These are phyloP conservation scores for Phaedon cochleariae DNA, from an alignment of 2,888 invertebrate species.

Conservation along the genomic window DNA sequence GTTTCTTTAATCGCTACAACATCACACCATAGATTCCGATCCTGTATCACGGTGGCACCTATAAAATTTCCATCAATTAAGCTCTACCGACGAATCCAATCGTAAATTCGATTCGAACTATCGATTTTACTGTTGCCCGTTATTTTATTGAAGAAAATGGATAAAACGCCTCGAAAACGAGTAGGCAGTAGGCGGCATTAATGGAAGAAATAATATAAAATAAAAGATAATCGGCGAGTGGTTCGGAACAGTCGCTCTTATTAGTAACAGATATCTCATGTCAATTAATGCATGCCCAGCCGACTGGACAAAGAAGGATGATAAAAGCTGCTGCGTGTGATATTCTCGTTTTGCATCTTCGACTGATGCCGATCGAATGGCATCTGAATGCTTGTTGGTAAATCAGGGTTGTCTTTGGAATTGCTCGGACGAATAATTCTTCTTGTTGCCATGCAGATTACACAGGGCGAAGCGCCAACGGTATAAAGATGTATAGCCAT, in stretches of 20 bases:
- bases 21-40: neutral
- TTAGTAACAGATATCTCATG: conserved; percentile 49
- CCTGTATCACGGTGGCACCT: conserved; percentile 41
- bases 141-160: conserved; percentile 42
- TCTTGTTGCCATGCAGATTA: conserved; percentile 30
- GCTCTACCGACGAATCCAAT: conserved; percentile 39
- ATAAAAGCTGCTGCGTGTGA: conserved; percentile 38
- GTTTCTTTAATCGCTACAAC: neutral
- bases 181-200: conserved; percentile 42
- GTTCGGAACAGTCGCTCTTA: conserved; percentile 46
- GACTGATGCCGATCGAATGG: conserved; percentile 38
- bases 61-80: conserved; percentile 46
- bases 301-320: conserved; percentile 41
- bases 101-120: conserved; percentile 39
- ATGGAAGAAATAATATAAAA: conserved; percentile 45
- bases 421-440: conserved; percentile 20
- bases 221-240: conserved; percentile 45
- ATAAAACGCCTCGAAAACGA: conserved; percentile 23
- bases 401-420: conserved; percentile 36
- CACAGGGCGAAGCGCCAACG: no score
- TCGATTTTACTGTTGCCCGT: conserved; percentile 41
- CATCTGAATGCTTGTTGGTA: conserved; percentile 42
- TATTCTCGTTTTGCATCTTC: conserved; percentile 42
- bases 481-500: no score
- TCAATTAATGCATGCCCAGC: conserved; percentile 47